Evolutionary conservation across 1,140 invertebrate species (phyloP).

Genomic region (Zaprionus africanus): DNA sequence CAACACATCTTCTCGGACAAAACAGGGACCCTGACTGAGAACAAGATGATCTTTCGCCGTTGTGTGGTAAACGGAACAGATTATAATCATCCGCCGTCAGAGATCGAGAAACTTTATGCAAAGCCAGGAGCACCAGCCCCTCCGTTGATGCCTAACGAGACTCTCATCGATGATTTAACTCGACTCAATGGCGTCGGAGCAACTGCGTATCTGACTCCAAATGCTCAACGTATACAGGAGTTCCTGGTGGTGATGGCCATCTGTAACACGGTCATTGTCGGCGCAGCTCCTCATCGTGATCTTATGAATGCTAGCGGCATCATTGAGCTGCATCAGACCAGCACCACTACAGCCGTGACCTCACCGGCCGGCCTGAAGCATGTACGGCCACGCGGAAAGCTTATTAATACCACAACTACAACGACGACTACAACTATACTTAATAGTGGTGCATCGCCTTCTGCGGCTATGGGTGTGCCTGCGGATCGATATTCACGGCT

Average conservation of each 20-base stretch:
- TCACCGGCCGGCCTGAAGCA: slow-evolving; percentile 57
- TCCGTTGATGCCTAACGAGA: slow-evolving; percentile 87
- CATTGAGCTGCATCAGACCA: slow-evolving; percentile 85
- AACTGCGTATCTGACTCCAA: slow-evolving; percentile 63
- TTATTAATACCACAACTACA: slow-evolving; percentile 43
- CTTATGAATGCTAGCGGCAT: slow-evolving; percentile 93
- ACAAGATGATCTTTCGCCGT: slow-evolving; percentile 97
- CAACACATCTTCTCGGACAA: slow-evolving; percentile 99
- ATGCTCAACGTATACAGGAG: slow-evolving; percentile 89
- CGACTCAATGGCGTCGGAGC: slow-evolving; percentile 49
- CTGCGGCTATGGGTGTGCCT: slow-evolving; percentile 60
- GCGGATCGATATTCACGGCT: slow-evolving; percentile 88
- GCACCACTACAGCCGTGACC: slow-evolving; percentile 35
- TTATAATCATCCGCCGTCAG: slow-evolving; percentile 91
- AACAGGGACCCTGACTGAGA: slow-evolving; percentile 98
- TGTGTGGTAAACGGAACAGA: slow-evolving; percentile 95
- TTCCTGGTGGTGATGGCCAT: slow-evolving; percentile 96
- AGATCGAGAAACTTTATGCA: slow-evolving; percentile 85
- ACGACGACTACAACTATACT: slow-evolving; percentile 59
- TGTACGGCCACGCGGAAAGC: slow-evolving; percentile 39
- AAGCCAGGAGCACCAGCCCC: slow-evolving; percentile 86
- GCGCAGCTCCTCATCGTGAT: slow-evolving; percentile 94
- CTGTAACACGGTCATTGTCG: slow-evolving; percentile 98
- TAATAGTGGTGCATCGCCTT: slow-evolving; percentile 50
- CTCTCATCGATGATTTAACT: slow-evolving; percentile 88